Evolutionary conservation across 2,797 vertebrate genomes (phyloP).

Genomic region (Podargus strigoides): DNA sequence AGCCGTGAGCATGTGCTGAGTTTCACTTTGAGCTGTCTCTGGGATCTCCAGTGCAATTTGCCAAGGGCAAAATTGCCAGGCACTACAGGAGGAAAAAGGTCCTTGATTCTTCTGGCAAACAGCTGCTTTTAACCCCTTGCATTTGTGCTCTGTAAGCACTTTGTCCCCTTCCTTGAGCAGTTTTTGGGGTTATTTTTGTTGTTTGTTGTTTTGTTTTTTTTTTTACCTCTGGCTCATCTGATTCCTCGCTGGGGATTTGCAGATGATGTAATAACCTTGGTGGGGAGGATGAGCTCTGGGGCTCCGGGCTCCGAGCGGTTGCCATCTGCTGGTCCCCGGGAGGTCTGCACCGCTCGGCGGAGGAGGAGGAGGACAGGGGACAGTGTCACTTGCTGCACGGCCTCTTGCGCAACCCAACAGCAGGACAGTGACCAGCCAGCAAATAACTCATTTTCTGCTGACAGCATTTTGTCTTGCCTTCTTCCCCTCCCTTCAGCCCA

Average conservation of each 20-base stretch:
- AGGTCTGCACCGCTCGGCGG: neutral
- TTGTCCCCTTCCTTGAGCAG: neutral
- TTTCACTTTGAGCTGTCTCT: neutral
- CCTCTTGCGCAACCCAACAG: neutral
- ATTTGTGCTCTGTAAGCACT: neutral
- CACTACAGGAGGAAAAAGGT: neutral
- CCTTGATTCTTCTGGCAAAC: neutral
- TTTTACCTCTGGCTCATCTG: neutral
- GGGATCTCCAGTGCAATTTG: neutral
- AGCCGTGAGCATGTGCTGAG: slow-evolving; percentile 1
- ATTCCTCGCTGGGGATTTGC: slow-evolving; percentile 33
- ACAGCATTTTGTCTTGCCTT: fast-evolving
- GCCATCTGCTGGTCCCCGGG: slow-evolving; percentile 67
- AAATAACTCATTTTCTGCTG: neutral
- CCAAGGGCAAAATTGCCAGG: neutral
- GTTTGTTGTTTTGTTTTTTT: no score
- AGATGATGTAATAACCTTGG: slow-evolving; percentile 63
- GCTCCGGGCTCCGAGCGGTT: slow-evolving; percentile 11
- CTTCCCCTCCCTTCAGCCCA: neutral
- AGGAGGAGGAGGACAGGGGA: neutral
- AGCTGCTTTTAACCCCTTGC: neutral
- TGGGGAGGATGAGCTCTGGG: slow-evolving; percentile 1
- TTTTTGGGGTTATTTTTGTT: no score
- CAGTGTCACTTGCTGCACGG: neutral
- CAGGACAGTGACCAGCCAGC: neutral